Percentiles rank a stretch among this genome's conserved stretches.
These are phyloP conservation scores for Calameuta filiformis DNA, from an alignment of 2,888 invertebrate genomes.

Conservation along the genomic window DNA sequence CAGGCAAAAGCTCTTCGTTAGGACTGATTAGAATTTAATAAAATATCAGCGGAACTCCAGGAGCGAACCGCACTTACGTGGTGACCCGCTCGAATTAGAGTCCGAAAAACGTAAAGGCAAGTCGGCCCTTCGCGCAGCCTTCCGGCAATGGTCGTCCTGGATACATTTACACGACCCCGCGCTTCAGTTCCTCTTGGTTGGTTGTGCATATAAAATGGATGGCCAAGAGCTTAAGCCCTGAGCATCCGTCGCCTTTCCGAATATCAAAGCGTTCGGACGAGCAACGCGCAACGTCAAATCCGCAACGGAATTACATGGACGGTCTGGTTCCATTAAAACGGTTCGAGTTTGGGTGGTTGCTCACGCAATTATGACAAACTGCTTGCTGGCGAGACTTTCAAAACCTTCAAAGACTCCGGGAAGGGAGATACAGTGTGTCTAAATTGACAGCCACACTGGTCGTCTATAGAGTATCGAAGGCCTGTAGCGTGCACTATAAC, in stretches of 20 bases:
- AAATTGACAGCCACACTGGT: background rate
- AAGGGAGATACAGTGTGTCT: too few relatives aligned
- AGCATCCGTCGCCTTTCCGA: background rate
- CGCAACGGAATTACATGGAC: background rate
- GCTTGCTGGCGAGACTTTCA: background rate
- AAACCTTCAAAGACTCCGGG: background rate
- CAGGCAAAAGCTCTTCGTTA: constrained; percentile 8
- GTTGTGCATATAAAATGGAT: background rate
- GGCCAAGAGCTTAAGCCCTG: background rate
- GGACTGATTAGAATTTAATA: constrained; percentile 24
- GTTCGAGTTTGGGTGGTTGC: background rate
- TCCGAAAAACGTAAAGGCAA: background rate
- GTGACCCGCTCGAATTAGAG: background rate
- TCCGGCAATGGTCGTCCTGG: background rate
- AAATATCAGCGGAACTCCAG: constrained; percentile 10
- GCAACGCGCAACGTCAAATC: background rate
- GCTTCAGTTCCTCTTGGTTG: background rate
- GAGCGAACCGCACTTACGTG: background rate
- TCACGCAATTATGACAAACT: background rate
- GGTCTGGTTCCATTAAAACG: background rate
- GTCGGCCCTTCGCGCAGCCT: background rate
- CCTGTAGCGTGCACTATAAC: too few relatives aligned
- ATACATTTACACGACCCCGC: background rate
- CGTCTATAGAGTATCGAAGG: background rate
- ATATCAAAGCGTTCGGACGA: background rate